Evolutionary conservation across 1,140 invertebrate genomes (phyloP).

Genomic region (Metaphire vulgaris): DNA sequence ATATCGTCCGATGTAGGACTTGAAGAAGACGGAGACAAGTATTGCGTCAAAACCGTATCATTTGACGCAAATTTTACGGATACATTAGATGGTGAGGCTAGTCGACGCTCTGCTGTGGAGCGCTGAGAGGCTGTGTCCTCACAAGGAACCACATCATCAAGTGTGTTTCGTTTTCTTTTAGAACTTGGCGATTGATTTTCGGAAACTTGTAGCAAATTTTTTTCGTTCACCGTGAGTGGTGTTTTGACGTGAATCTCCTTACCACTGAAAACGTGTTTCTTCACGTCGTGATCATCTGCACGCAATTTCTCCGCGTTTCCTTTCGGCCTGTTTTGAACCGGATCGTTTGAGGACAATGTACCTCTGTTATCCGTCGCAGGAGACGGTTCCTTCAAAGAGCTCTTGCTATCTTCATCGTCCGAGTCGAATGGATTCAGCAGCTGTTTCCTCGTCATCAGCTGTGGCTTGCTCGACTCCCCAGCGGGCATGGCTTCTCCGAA

Average conservation of each 20-base stretch:
- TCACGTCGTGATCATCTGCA: neutral
- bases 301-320: neutral
- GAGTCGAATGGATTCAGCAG: slow-evolving; percentile 83
- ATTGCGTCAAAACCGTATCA: neutral
- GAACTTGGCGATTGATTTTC: neutral
- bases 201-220: neutral
- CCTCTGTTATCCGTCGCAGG: neutral
- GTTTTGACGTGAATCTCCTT: neutral
- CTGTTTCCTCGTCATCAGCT: slow-evolving; percentile 76
- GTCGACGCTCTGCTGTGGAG: neutral
- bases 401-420: slow-evolving; percentile 73
- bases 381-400: neutral
- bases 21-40: neutral
- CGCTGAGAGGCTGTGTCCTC: too few relatives aligned
- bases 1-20: neutral
- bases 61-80: neutral
- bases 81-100: neutral
- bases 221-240: neutral
- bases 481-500: neutral
- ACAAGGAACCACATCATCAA: neutral
- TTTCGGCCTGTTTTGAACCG: neutral
- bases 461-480: neutral
- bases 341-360: neutral
- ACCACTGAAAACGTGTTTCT: too few relatives aligned
- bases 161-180: neutral